Conservation (phyloP, 2,113 vertebrate genomes). For the Lophura nycthemera region DNA sequence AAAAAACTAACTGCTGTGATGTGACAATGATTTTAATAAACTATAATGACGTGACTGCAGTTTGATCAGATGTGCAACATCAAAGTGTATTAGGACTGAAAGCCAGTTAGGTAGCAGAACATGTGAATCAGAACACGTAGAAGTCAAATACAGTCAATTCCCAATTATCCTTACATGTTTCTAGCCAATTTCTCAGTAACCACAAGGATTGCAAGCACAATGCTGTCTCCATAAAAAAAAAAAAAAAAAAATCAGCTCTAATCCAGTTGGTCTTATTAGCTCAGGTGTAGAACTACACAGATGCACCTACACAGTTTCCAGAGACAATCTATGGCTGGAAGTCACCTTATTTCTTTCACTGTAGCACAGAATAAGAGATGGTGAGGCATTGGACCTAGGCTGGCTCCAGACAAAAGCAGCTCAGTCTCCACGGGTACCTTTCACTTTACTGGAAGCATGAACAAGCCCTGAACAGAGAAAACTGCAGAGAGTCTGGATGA, state of each 20-base stretch:
- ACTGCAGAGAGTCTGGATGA: neutral
- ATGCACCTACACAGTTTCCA: neutral
- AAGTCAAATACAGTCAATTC: neutral
- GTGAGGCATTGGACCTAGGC: neutral
- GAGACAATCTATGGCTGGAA: neutral
- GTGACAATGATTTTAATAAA: neutral
- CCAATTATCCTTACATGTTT: neutral
- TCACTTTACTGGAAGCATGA: conserved; percentile 8
- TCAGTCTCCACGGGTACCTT: neutral
- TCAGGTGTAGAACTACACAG: neutral
- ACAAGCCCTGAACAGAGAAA: neutral
- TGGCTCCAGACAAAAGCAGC: conserved; percentile 1
- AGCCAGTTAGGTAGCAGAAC: too few relatives aligned
- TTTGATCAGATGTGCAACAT: neutral
- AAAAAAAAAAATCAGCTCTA: neutral
- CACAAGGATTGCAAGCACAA: neutral
- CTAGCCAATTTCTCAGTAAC: neutral
- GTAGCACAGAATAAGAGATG: neutral
- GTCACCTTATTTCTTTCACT: neutral
- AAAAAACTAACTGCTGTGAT: neutral
- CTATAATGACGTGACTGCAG: neutral
- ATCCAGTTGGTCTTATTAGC: neutral
- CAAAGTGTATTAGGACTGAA: neutral
- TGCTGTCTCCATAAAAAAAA: neutral
- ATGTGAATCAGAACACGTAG: too few relatives aligned